Evolutionary conservation across 2,888 invertebrate species (phyloP).

Genomic region (Eupeodes luniger): DNA sequence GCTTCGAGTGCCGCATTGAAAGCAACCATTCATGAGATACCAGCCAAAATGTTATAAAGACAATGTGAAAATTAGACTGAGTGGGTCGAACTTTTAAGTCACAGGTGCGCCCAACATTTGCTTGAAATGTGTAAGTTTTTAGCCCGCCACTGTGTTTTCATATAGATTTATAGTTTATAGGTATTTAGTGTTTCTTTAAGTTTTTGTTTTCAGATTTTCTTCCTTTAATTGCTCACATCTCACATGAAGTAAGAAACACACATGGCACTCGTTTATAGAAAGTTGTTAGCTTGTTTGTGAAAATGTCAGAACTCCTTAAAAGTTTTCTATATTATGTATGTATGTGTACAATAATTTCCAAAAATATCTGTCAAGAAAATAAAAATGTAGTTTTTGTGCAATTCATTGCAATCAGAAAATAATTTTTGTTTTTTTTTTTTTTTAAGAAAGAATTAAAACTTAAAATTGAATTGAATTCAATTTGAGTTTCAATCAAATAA

Average conservation of each 20-base stretch:
- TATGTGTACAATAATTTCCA: neutral
- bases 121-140: no score
- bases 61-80: no score
- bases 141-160: neutral
- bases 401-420: neutral
- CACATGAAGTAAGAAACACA: neutral
- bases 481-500: neutral
- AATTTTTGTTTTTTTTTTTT: neutral
- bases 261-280: neutral
- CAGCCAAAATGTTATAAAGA: no score
- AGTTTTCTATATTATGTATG: constrained; percentile 16
- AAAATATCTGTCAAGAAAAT: constrained; percentile 8
- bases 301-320: constrained; percentile 36
- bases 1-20: no score
- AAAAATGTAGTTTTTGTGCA: constrained; percentile 39
- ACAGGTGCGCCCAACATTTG: no score
- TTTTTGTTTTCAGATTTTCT: constrained; percentile 12
- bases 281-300: neutral
- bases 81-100: no score
- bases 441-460: neutral
- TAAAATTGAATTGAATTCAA: neutral
- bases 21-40: no score
- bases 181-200: neutral
- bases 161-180: neutral
- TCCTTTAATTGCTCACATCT: neutral